These are phyloP conservation scores for Pheucticus melanocephalus DNA, from an alignment of 2,113 vertebrate species.

Conservation along the genomic window DNA sequence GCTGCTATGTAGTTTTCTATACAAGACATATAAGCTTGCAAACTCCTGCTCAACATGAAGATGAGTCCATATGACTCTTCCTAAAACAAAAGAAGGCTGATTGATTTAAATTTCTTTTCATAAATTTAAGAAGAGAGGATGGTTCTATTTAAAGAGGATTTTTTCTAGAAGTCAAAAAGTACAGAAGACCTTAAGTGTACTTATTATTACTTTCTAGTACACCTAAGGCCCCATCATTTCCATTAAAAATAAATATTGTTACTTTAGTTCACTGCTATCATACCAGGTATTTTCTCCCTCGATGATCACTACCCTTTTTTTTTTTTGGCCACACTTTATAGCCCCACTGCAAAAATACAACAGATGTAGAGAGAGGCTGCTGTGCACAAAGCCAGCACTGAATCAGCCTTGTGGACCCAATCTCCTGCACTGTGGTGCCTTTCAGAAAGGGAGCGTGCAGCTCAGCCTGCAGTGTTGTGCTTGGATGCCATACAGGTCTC, in stretches of 20 bases:
- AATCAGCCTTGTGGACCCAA: background rate
- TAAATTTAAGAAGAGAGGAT: background rate
- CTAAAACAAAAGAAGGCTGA: background rate
- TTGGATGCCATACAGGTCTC: constrained; percentile 73
- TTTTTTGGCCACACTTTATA: background rate
- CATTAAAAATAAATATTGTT: background rate
- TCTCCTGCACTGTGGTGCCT: constrained; percentile 65
- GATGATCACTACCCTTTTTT: background rate
- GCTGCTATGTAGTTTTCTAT: background rate
- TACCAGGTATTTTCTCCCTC: background rate
- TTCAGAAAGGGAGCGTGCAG: constrained; percentile 65
- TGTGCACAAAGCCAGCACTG: constrained; percentile 67
- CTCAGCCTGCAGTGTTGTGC: constrained; percentile 73
- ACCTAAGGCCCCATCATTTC: background rate
- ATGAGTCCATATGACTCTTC: background rate
- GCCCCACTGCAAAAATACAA: constrained; percentile 51
- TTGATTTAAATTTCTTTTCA: background rate
- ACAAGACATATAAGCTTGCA: background rate
- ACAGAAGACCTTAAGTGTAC: background rate
- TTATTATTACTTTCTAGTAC: background rate
- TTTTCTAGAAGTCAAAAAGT: background rate
- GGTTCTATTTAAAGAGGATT: background rate
- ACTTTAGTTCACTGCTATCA: constrained; percentile 35
- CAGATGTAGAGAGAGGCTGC: constrained; percentile 16
- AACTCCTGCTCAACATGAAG: background rate